Conservation (phyloP, 2,113 vertebrate genomes). For the Cygnus atratus region DNA sequence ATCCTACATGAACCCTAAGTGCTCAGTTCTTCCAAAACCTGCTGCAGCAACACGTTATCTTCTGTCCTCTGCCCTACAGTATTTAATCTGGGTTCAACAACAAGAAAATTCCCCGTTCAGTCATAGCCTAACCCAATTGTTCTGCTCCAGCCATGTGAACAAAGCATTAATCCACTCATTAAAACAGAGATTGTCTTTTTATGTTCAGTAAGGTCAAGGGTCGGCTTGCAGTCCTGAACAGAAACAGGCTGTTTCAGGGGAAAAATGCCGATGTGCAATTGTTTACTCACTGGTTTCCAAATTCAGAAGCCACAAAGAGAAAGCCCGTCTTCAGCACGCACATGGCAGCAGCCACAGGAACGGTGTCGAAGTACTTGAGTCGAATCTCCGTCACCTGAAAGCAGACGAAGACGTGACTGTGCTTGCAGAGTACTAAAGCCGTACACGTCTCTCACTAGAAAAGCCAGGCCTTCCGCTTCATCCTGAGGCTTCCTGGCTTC, state of each 20-base stretch:
- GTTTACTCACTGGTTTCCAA: constrained; percentile 97
- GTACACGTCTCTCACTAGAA: accelerated
- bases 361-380: constrained; percentile 98
- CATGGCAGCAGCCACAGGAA: constrained; percentile 96
- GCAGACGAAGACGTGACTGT: not conserved
- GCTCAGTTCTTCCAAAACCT: not conserved
- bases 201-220: not conserved
- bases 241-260: not conserved
- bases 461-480: not conserved
- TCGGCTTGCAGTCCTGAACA: not conserved
- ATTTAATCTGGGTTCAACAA: not conserved
- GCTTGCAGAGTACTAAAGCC: not conserved
- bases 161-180: not conserved
- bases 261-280: not conserved
- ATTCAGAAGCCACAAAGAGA: constrained; percentile 96
- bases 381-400: constrained; percentile 95
- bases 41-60: not conserved
- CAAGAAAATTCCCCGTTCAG: not conserved
- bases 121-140: not conserved
- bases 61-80: not conserved
- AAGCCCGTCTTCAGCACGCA: constrained; percentile 98
- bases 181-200: not conserved
- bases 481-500: not conserved
- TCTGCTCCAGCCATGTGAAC: not conserved
- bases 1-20: not conserved